Conservation (phyloP, 2,797 vertebrate genomes). For the Coranthus polyacanthus region DNA sequence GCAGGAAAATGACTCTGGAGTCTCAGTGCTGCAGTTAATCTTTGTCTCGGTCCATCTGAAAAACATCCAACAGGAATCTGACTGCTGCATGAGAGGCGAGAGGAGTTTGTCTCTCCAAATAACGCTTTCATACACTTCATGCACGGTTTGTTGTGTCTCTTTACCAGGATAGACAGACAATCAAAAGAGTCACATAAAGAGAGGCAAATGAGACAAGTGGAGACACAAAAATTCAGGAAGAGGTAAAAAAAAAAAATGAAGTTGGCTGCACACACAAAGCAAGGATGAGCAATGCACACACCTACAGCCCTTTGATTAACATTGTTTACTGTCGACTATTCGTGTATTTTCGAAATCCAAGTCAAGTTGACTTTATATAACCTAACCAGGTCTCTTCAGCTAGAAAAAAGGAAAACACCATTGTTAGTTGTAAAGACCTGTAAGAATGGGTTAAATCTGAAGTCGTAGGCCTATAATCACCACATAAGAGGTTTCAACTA, state of each 20-base stretch:
- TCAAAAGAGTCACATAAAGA: background rate
- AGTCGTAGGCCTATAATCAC: too few species aligned
- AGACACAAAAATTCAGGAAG: background rate
- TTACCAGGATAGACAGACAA: background rate
- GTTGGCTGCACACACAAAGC: background rate
- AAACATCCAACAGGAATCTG: too few species aligned
- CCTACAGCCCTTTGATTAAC: background rate
- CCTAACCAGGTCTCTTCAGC: too few species aligned
- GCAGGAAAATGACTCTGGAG: too few species aligned
- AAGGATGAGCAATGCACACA: background rate
- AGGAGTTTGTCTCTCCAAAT: background rate
- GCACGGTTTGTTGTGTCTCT: background rate
- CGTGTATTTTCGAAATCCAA: background rate
- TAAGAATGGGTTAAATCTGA: background rate
- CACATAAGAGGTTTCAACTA: too few species aligned
- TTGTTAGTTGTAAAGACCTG: background rate
- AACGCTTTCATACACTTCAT: background rate
- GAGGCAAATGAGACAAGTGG: background rate
- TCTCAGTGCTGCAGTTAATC: too few species aligned
- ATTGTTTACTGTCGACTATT: background rate
- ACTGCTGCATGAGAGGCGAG: background rate
- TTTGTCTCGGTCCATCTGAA: too few species aligned
- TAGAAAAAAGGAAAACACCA: constrained; percentile 1
- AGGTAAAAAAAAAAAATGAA: background rate
- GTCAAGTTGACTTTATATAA: background rate